Evolutionary conservation across 2,797 vertebrate species (phyloP).

Genomic region (Rhincodon typus): DNA sequence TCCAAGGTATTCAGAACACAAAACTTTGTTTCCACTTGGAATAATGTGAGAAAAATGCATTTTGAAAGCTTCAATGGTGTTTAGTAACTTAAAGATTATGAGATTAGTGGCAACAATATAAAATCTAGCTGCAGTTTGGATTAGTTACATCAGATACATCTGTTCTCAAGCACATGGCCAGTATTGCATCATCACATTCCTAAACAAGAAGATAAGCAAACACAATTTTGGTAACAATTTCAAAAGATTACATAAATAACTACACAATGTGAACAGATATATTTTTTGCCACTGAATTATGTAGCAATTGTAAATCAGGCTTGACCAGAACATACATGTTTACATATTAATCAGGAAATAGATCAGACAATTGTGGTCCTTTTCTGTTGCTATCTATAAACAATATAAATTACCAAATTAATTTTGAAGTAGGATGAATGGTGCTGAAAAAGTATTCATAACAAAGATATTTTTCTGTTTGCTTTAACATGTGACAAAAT

Average conservation of each 20-base stretch:
- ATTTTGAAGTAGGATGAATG: neutral
- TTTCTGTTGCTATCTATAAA: neutral
- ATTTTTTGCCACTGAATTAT: neutral
- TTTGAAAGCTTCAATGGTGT: neutral
- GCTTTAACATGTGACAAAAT: neutral
- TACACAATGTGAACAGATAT: neutral
- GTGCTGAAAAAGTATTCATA: neutral
- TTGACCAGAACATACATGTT: neutral
- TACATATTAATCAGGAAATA: conserved; percentile 1
- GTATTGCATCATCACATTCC: conserved; percentile 28
- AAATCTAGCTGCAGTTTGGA: neutral
- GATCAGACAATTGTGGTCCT: neutral
- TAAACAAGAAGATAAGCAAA: conserved; percentile 5
- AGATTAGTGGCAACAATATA: neutral
- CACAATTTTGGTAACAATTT: conserved; percentile 18
- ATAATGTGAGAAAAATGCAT: neutral
- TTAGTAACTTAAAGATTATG: neutral
- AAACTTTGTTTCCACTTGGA: neutral
- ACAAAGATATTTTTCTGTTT: neutral
- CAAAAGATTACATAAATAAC: conserved; percentile 3
- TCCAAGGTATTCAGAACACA: neutral
- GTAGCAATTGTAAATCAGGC: neutral
- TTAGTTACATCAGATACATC: conserved; percentile 22
- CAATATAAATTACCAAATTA: neutral
- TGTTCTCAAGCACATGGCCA: neutral